phyloP scores from a whole-genome alignment of 2,888 invertebrate species.

The Anagyrus pseudococci region DNA sequence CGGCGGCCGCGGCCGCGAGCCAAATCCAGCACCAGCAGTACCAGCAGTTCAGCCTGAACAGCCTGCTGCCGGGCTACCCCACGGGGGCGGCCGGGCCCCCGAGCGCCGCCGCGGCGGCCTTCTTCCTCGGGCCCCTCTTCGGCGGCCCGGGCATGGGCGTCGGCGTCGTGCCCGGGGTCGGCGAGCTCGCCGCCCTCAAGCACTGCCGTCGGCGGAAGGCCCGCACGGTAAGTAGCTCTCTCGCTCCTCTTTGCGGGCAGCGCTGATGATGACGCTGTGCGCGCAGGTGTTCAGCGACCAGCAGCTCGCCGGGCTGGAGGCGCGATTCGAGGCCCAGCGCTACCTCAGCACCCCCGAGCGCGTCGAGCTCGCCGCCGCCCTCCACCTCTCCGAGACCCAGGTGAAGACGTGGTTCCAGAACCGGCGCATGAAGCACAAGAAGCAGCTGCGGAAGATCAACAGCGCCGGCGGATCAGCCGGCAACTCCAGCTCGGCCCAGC shows the following conservation, averaged over 20 bases:
- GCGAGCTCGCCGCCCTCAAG: slow-evolving; percentile 72
- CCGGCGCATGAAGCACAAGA: slow-evolving; percentile 95
- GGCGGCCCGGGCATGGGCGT: slow-evolving; percentile 70
- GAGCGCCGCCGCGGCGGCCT: slow-evolving; percentile 53
- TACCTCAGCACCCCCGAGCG: slow-evolving; percentile 96
- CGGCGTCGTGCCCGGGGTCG: slow-evolving; percentile 62
- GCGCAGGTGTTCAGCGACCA: slow-evolving; percentile 74
- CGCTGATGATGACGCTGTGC: not conserved
- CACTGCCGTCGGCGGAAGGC: slow-evolving; percentile 96
- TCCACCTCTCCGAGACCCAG: slow-evolving; percentile 94
- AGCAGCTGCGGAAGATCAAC: slow-evolving; percentile 80
- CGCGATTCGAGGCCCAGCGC: slow-evolving; percentile 92
- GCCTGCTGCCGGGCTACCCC: slow-evolving; percentile 54
- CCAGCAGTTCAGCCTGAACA: slow-evolving; percentile 53
- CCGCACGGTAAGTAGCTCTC: slow-evolving; percentile 73
- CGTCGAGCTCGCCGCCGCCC: slow-evolving; percentile 90
- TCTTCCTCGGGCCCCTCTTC: slow-evolving; percentile 66
- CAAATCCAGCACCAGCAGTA: slow-evolving; percentile 41
- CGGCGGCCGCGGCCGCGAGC: not conserved
- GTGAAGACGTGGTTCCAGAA: slow-evolving; percentile 99
- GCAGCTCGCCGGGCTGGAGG: slow-evolving; percentile 85
- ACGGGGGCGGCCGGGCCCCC: slow-evolving; percentile 48
- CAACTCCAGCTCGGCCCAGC: slow-evolving; percentile 4
- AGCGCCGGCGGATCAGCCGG: slow-evolving; percentile 18
- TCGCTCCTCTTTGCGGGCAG: not conserved